Evolutionary conservation across 2,888 invertebrate species (phyloP), one percentile per base, ranked within the genome.

Genomic region (Vandiemenella viatica): DNA sequence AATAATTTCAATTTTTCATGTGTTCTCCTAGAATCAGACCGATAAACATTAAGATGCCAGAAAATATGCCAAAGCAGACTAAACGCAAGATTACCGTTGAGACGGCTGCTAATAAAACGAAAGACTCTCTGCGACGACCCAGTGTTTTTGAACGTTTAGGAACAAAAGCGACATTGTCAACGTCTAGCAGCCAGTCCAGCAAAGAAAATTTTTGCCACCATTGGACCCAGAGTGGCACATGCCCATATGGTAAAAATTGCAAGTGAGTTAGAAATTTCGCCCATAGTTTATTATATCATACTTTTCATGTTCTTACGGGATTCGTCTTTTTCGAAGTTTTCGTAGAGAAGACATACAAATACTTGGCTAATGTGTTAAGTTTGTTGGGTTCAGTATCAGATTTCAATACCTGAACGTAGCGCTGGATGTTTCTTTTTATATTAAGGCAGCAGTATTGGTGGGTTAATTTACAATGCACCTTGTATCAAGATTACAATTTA

Each of bases 141-240:
- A 85, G 84, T 73, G 85, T 86, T 58, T 86, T 86, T 69, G 85
- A 85, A 69, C 76, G 85, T 60, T 75, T 85, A 61, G 85, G 85
- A 58, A 83, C 82, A 41, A 83, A 83, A 69, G 80, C 82, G 16
- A 51, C 53, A 62, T 70, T 52, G 10, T 46, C 71, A 53, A 67
- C 73, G 22, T 62, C 61, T 56, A 58, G 62, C 52, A 59, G 59
- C 52, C 66, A 55, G 26, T 64, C 64, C 57, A 54, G 32, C 23
- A 48, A 42, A 32, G 72, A 72, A 64, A 73, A 71, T 66, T 77
- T 76, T 67, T 83, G 83, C 64, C 76, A 81, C 64, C 81, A 81
- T 70, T 83, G 83, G 83, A 78, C 79, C 51, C 76, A 80, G 63
- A 79, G 77, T 72, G 83, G 83, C 60, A 80, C 74, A 64, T 83